Evolutionary conservation across 2,888 invertebrate genomes (phyloP).

Genomic region (Petrophora chlorosata): DNA sequence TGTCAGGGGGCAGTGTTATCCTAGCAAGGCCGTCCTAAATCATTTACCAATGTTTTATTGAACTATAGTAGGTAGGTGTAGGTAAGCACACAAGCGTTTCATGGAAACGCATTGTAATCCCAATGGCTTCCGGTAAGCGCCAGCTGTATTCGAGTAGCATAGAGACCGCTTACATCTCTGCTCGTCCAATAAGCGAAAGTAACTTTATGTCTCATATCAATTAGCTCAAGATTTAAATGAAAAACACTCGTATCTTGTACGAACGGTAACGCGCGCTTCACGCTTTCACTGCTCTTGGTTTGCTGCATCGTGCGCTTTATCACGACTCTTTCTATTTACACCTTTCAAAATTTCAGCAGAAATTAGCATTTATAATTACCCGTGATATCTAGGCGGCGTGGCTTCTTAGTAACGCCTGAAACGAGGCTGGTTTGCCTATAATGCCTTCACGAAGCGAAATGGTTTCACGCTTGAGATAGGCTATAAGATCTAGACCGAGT

Average conservation of each 20-base stretch:
- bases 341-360: conserved; percentile 51
- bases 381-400: conserved; percentile 16
- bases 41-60: no score
- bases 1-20: no score
- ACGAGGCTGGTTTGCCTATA: conserved; percentile 3
- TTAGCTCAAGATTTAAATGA: conserved; percentile 54
- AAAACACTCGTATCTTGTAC: conserved; percentile 44
- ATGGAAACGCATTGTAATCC: no score
- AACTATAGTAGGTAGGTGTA: no score
- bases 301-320: conserved; percentile 39
- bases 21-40: no score
- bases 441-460: not conserved
- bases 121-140: no score
- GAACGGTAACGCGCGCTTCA: conserved; percentile 53
- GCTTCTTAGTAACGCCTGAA: conserved; percentile 26
- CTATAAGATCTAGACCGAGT: not conserved
- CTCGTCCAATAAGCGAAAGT: conserved; percentile 44
- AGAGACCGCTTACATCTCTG: conserved; percentile 1
- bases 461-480: not conserved
- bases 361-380: conserved; percentile 38
- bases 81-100: no score
- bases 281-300: conserved; percentile 60
- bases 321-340: conserved; percentile 44
- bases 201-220: conserved; percentile 44
- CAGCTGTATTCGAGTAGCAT: no score